Conservation (phyloP, 1,140 invertebrate genomes). For the Neoseiulus cucumeris region DNA sequence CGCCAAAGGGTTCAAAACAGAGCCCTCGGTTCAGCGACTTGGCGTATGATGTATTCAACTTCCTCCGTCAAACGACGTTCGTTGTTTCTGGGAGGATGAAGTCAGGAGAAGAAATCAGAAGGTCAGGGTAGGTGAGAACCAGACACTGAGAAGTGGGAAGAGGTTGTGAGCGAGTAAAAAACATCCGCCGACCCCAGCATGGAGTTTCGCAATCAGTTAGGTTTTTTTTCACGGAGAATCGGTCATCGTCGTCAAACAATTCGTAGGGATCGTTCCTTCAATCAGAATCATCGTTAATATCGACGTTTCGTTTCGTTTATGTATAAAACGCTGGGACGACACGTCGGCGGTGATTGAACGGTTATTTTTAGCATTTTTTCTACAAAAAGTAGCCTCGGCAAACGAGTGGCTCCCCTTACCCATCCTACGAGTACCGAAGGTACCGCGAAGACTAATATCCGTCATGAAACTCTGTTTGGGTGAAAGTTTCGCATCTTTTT, state of each 20-base stretch:
- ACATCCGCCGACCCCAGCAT: conserved; percentile 8
- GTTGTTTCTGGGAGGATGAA: no score
- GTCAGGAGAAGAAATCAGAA: no score
- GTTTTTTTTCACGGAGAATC: background rate
- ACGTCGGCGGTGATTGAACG: background rate
- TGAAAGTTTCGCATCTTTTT: no score
- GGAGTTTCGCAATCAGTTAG: background rate
- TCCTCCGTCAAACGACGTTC: no score
- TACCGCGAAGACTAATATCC: no score
- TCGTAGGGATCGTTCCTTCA: background rate
- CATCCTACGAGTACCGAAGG: no score
- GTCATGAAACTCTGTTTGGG: no score
- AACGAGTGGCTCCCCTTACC: background rate
- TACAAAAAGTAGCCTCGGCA: background rate
- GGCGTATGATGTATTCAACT: no score
- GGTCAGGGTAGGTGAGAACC: no score
- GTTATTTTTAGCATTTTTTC: background rate
- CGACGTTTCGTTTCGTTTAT: background rate
- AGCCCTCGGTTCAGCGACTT: no score
- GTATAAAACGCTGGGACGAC: background rate
- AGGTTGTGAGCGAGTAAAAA: conserved; percentile 9
- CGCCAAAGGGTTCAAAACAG: no score
- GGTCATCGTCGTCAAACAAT: background rate
- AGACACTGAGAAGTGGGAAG: background rate
- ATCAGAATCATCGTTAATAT: background rate